A percentile compares a stretch with the other conserved stretches of the same genome.
phyloP scores from a whole-genome alignment of 2,888 invertebrate genomes.

The Acronicta leporina region DNA sequence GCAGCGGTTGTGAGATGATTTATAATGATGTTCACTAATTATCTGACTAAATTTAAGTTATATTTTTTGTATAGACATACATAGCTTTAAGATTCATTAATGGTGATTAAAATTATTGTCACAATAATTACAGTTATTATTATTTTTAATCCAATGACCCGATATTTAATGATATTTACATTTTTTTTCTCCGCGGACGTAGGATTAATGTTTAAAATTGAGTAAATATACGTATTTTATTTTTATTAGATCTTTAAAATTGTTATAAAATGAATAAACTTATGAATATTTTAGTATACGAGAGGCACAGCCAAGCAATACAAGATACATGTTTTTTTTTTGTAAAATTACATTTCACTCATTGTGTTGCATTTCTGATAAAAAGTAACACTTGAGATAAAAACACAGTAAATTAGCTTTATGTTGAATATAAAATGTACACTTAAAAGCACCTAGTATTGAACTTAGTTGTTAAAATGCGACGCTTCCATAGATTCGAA shows the following conservation, averaged over 20 bases:
- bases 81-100: slow-evolving; percentile 81
- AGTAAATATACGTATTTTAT: slow-evolving; percentile 42
- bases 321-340: slow-evolving; percentile 29
- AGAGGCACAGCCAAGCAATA: slow-evolving; percentile 76
- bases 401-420: slow-evolving; percentile 43
- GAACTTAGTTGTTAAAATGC: slow-evolving; percentile 87
- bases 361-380: slow-evolving; percentile 30
- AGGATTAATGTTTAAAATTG: neutral
- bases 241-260: slow-evolving; percentile 35
- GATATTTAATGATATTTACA: too few relatives aligned
- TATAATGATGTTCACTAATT: slow-evolving; percentile 88
- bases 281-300: slow-evolving; percentile 39
- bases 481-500: slow-evolving; percentile 91
- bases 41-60: slow-evolving; percentile 87
- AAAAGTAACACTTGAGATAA: slow-evolving; percentile 19
- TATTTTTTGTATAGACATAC: slow-evolving; percentile 87
- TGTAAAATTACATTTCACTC: slow-evolving; percentile 18
- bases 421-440: slow-evolving; percentile 29
- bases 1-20: slow-evolving; percentile 89
- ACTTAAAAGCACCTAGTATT: slow-evolving; percentile 39
- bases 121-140: slow-evolving; percentile 61
- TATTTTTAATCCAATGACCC: slow-evolving; percentile 14
- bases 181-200: neutral
- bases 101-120: slow-evolving; percentile 86
- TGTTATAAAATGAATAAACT: slow-evolving; percentile 46